phyloP scores from a whole-genome alignment of 1,140 invertebrate species.

The Macrocentrus cingulum region DNA sequence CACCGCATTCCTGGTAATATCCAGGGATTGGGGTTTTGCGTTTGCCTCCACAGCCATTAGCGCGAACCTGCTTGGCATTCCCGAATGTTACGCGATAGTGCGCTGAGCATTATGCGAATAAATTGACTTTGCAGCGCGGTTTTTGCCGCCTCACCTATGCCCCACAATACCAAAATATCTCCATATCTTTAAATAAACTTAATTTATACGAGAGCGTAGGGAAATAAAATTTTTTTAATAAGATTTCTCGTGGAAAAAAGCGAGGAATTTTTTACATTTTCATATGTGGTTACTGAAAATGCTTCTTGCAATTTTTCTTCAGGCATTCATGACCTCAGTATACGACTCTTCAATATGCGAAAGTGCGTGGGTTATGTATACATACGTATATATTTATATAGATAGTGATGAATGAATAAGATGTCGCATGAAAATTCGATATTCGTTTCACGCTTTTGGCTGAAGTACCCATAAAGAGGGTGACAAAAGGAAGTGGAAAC shows the following conservation, averaged over 20 bases:
- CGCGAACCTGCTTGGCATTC: slow-evolving; percentile 17
- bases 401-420: slow-evolving; percentile 20
- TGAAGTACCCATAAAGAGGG: background rate
- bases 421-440: slow-evolving; percentile 38
- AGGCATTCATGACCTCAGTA: too few species aligned
- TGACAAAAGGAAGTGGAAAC: slow-evolving; percentile 7
- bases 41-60: slow-evolving; percentile 34
- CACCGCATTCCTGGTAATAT: slow-evolving; percentile 35
- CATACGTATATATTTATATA: background rate
- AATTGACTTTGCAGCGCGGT: background rate
- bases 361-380: too few species aligned
- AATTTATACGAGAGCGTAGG: background rate
- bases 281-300: too few species aligned
- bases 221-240: too few species aligned
- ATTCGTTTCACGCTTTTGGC: slow-evolving; percentile 36
- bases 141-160: too few species aligned
- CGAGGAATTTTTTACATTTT: too few species aligned
- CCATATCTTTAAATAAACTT: too few species aligned
- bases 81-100: slow-evolving; percentile 4
- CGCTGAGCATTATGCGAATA: slow-evolving; percentile 13
- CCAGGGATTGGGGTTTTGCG: slow-evolving; percentile 39
- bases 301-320: too few species aligned
- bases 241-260: too few species aligned
- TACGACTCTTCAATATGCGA: background rate
- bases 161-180: too few species aligned